Evolutionary conservation across 2,888 invertebrate species (phyloP).

Genomic region (Mythimna ferrago): DNA sequence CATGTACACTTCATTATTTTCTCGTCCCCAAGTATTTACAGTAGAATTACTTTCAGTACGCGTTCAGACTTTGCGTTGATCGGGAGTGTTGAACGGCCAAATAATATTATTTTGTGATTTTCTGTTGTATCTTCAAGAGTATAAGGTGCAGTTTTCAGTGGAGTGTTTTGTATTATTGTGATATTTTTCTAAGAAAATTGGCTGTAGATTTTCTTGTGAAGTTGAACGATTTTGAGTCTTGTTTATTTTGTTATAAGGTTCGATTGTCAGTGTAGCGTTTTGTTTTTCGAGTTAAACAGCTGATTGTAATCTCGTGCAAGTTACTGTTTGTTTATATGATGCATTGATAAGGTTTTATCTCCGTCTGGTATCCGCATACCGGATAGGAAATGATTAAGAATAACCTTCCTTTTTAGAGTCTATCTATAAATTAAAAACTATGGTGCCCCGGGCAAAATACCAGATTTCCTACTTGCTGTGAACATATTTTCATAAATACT

Average conservation of each 20-base stretch:
- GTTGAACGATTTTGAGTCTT: slow-evolving; percentile 10
- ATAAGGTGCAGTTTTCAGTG: slow-evolving; percentile 41
- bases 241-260: background rate
- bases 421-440: no score
- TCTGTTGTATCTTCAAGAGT: fast-evolving
- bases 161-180: slow-evolving; percentile 9
- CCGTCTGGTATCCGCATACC: background rate
- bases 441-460: no score
- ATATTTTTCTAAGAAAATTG: background rate
- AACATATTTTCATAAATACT: no score
- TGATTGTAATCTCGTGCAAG: slow-evolving; percentile 8
- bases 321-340: slow-evolving; percentile 10
- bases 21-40: slow-evolving; percentile 36
- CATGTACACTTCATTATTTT: slow-evolving; percentile 7
- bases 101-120: slow-evolving; percentile 7
- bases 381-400: background rate
- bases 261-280: slow-evolving; percentile 21
- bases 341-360: slow-evolving; percentile 8
- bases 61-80: slow-evolving; percentile 23
- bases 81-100: slow-evolving; percentile 18
- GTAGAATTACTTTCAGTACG: slow-evolving; percentile 49
- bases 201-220: background rate
- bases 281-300: background rate
- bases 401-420: no score
- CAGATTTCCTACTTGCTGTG: no score